phyloP scores from a whole-genome alignment of 2,888 invertebrate genomes.

The Ommatoiulus sabulosus region DNA sequence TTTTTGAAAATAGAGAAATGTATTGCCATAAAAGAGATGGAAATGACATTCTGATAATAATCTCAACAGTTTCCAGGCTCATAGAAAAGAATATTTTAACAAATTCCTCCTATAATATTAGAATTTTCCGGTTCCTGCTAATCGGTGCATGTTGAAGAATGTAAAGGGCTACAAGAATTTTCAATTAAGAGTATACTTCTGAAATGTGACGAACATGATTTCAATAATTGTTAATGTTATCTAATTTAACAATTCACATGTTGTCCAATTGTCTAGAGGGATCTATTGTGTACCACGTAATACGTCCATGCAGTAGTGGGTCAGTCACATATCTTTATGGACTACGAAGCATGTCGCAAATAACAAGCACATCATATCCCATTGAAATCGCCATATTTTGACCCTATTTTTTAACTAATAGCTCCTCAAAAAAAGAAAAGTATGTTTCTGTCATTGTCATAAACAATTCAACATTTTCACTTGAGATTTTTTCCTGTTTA shows the following conservation, averaged over 20 bases:
- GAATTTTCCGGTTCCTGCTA: too few relatives aligned
- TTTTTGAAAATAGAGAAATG: background rate
- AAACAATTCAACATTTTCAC: background rate
- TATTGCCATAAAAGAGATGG: background rate
- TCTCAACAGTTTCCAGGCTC: background rate
- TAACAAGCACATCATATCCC: background rate
- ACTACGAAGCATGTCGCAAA: slow-evolving; percentile 14
- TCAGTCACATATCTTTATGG: slow-evolving; percentile 7
- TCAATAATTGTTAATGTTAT: background rate
- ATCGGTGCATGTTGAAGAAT: too few relatives aligned
- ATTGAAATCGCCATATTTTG: background rate
- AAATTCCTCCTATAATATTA: too few relatives aligned
- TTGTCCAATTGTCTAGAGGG: background rate
- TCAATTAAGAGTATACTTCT: too few relatives aligned
- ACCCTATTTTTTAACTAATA: background rate
- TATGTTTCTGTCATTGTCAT: background rate
- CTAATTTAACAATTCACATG: background rate
- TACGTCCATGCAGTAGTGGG: background rate
- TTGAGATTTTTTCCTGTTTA: background rate
- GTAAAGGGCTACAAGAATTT: too few relatives aligned
- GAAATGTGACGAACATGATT: background rate
- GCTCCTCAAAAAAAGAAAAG: background rate
- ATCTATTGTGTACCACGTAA: slow-evolving; percentile 34
- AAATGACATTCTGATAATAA: background rate
- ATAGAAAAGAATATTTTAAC: background rate